Evolutionary conservation across 2,888 invertebrate species (phyloP), one percentile per base, ranked within the genome.

Genomic region (Drosophila greeni): DNA sequence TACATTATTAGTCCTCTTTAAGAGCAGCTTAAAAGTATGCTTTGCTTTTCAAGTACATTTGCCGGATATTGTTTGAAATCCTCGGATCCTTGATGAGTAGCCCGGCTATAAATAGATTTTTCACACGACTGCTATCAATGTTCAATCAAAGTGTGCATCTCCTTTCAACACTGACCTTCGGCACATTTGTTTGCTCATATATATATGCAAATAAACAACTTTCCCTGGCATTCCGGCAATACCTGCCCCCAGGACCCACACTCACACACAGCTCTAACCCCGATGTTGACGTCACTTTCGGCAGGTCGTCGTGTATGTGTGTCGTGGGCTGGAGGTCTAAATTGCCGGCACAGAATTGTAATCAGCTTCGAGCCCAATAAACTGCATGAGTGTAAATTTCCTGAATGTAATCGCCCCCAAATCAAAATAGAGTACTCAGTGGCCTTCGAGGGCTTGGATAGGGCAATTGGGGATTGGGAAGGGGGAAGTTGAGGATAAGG

Each of bases 381-480:
- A 64, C 68, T 64, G 68, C 68, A 67, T 64, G 62, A 64, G 68
- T 64, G 62, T 64, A 64, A 67, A 64, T 64, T 64, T 64, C 62
- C 62, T 67, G 62, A 67, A 67, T 56, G 67, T 64, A 64, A 67
- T 64, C 62, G 43, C 31, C 68, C 31, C 42, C 67, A 62, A 62
- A 62, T 62, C 62, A 62, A 62, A 62, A 67, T 34, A 64, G 61
- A 64, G 61, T 61, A 61, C 61, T 61, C 65, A 23, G 43, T 67
- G 68, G 57, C 68, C 62, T 67, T 66, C 56, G 56, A 29, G 55
- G 34, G 55, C 62, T 66, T 62, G 42, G 56, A 36, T 53, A 34
- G 42, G n/a, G 18, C 42, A 67, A 66, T 36, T 9, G 40, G 18
- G 56, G n/a, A 29, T 67, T 66, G 29, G 33, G 9, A 26, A 18